phyloP scores from a whole-genome alignment of 37 sponge, comb jelly and placozoan genomes.

The Beroe forskalii region DNA sequence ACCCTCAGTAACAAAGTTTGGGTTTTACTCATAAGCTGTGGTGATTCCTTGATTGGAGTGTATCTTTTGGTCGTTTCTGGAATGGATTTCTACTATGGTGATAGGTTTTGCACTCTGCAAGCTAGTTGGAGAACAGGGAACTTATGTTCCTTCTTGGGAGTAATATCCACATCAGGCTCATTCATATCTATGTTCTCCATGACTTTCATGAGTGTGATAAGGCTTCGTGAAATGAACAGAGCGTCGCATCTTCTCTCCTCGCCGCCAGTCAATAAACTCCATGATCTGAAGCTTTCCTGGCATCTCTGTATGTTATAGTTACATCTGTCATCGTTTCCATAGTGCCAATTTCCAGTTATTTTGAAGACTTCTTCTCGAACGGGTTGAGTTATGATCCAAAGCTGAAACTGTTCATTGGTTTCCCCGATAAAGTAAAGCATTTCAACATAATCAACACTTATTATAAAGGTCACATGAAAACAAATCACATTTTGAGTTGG shows the following conservation, averaged over 20 bases:
- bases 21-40: background rate
- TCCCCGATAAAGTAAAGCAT: background rate
- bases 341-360: background rate
- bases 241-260: background rate
- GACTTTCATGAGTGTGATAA: background rate
- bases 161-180: background rate
- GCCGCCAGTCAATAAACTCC: background rate
- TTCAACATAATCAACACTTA: background rate
- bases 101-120: background rate
- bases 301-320: background rate
- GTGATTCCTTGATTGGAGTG: background rate
- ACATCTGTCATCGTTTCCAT: background rate
- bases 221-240: background rate
- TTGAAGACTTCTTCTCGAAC: background rate
- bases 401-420: background rate
- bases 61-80: background rate
- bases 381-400: background rate
- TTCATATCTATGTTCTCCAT: background rate
- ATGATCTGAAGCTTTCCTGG: background rate
- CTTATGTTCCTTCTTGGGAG: background rate
- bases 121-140: background rate
- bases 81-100: background rate
- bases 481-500: background rate
- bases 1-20: background rate
- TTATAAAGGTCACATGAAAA: constrained; percentile 12